Conservation (phyloP, 2,888 invertebrate species). For the Nemotelus nigrinus region DNA sequence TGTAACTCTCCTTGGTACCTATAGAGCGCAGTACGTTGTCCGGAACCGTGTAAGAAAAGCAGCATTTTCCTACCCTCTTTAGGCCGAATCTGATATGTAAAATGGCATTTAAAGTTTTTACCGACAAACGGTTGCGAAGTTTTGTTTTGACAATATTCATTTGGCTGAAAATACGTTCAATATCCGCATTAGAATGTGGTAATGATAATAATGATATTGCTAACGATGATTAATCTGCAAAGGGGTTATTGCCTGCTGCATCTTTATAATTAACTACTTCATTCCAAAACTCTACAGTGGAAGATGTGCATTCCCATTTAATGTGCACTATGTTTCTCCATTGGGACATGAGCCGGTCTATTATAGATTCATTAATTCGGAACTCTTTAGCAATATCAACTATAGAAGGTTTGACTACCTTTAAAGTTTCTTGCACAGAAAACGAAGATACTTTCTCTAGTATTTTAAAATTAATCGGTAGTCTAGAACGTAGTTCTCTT, state of each 20-base stretch:
- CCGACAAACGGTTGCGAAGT: constrained; percentile 6
- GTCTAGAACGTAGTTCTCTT: constrained; percentile 2
- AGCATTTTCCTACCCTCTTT: constrained; percentile 14
- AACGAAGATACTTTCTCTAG: constrained; percentile 12
- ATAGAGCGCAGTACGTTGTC: constrained; percentile 3
- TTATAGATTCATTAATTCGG: constrained; percentile 2
- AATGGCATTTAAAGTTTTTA: constrained; percentile 12
- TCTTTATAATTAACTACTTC: constrained; percentile 12
- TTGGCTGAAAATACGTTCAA: too few relatives aligned
- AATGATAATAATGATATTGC: constrained; percentile 12
- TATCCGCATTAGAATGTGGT: neutral
- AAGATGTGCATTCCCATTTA: constrained; percentile 14
- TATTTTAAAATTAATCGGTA: constrained; percentile 12
- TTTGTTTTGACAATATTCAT: neutral
- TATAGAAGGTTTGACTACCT: constrained; percentile 11
- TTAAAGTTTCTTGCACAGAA: constrained; percentile 9
- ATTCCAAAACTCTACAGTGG: constrained; percentile 13
- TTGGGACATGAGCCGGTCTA: constrained; percentile 9
- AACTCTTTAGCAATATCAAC: constrained; percentile 16
- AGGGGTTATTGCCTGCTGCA: constrained; percentile 5
- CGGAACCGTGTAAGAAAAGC: constrained; percentile 3
- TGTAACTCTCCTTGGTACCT: constrained; percentile 10
- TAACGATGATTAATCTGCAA: constrained; percentile 9
- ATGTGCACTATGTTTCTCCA: constrained; percentile 14
- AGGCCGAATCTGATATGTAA: constrained; percentile 7